Evolutionary conservation across 2,797 vertebrate species (phyloP), one percentile per base, ranked within the genome.

Genomic region (Australoheros facetus): DNA sequence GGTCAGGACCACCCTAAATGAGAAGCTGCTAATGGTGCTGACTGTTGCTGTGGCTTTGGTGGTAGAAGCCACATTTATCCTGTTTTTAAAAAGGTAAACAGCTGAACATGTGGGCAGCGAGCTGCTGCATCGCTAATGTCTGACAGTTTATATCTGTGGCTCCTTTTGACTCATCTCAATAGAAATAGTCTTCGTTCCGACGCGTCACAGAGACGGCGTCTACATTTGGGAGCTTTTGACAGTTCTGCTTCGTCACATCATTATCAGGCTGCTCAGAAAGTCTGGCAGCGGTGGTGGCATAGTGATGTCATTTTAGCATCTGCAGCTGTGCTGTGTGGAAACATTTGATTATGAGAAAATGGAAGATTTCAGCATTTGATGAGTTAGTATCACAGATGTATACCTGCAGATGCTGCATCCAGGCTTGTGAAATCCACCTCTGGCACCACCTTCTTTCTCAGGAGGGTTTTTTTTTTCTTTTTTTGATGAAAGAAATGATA

Each of bases 261-360:
- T 77, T 73, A 58, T 75, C 45, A 7, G 32, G 45, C 82, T 1
- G 70, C 78, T 73, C 71, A 53, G 74, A n/a, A 34, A 60, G 12
- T 12, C 53, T 8, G 55, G 30, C 73, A 14, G 48, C 2, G 1
- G n/a, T 5, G 56, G 26, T 59, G 69, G 10, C 34, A n/a, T 9
- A 51, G 21, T 7, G 37, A 56, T 10, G 1, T 23, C 0, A 55
- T 69, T 32, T 56, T 55, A 51, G 19, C 57, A 32, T 19, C 32
- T 12, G 64, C 26, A 69, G 42, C 42, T 69, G 64, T 69, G 62
- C 66, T 3, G 54, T 26, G 56, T 34, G 7, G 19, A 23, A 9
- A 2, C 10, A 13, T 69, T 69, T 69, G 17, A 51, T 30, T 30
- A 48, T 30, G 42, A 69, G 10, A 30, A 1, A 19, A 21, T 17